Evolutionary conservation across 2,797 vertebrate genomes (phyloP).

Genomic region (Numenius phaeopus): DNA sequence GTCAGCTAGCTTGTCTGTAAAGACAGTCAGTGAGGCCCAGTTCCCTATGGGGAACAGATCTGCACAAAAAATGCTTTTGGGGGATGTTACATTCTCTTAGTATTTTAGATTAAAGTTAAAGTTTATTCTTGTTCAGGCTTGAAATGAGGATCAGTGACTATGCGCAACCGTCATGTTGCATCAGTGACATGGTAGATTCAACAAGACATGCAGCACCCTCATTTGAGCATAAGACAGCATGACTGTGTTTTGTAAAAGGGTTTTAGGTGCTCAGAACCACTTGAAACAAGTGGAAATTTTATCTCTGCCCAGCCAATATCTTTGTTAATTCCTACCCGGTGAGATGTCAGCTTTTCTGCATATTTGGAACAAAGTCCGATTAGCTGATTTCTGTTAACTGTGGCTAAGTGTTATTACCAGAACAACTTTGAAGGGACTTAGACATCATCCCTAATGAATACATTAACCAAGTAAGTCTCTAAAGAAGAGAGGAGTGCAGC

Average conservation of each 20-base stretch:
- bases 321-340: neutral
- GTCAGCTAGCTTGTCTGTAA: neutral
- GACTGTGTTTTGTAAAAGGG: neutral
- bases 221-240: neutral
- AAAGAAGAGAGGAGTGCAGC: neutral
- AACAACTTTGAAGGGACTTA: neutral
- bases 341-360: conserved; percentile 1
- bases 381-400: neutral
- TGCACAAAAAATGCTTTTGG: neutral
- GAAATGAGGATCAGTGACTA: neutral
- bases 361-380: conserved; percentile 21
- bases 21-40: neutral
- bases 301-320: neutral
- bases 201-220: neutral
- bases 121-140: neutral
- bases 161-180: neutral
- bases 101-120: neutral
- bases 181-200: neutral
- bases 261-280: neutral
- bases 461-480: neutral
- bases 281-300: conserved; percentile 36
- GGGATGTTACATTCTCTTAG: neutral
- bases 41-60: neutral
- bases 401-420: neutral
- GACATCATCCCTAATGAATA: neutral